Evolutionary conservation across 2,797 vertebrate species (phyloP).

Genomic region (Clarias laeviceps): DNA sequence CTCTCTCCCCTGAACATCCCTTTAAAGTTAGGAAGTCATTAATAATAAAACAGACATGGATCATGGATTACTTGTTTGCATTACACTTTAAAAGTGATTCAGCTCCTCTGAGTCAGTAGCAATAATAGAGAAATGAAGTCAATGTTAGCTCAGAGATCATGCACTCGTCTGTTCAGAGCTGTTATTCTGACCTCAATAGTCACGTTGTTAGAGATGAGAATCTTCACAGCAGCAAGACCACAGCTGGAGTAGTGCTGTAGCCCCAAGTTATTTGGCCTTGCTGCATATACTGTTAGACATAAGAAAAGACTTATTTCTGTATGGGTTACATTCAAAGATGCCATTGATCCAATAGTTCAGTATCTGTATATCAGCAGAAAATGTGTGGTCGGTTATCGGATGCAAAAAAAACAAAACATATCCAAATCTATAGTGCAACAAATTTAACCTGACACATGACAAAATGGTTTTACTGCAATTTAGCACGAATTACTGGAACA

Average conservation of each 20-base stretch:
- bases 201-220: not conserved
- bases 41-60: conserved; percentile 22
- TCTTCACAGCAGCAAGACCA: not conserved
- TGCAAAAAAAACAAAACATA: not conserved
- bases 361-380: not conserved
- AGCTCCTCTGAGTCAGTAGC: conserved; percentile 18
- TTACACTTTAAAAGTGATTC: conserved; percentile 30
- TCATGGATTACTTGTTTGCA: conserved; percentile 23
- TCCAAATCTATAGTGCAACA: not conserved
- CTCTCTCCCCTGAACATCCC: not conserved
- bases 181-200: conserved; percentile 11
- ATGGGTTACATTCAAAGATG: not conserved
- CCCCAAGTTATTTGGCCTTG: not conserved
- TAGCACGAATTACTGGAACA: not conserved
- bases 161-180: conserved; percentile 14
- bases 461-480: not conserved
- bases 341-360: not conserved
- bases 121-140: conserved; percentile 19
- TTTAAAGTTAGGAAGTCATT: conserved; percentile 16
- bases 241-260: not conserved
- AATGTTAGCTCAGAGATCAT: conserved; percentile 17
- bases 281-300: not conserved
- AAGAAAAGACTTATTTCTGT: not conserved
- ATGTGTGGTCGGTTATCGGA: not conserved
- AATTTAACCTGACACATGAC: not conserved